Percentiles rank a stretch among this genome's conserved stretches.
These are phyloP conservation scores for Noctuana brunneofusca DNA, from an alignment of 2,888 invertebrate genomes.

Conservation along the genomic window DNA sequence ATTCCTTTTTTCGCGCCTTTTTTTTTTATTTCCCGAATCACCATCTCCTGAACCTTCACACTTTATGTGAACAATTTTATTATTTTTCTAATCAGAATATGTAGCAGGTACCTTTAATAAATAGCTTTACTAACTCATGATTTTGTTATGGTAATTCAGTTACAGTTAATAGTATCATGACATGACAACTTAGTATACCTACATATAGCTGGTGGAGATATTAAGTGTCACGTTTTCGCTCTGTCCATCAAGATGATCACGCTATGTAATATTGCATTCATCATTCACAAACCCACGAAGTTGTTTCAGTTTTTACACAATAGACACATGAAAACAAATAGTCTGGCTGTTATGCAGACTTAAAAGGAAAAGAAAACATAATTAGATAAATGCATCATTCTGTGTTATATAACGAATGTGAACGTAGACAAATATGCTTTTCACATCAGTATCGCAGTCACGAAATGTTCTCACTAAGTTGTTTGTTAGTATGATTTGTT, in stretches of 20 bases:
- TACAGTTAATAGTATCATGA: background rate
- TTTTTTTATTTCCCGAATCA: no score
- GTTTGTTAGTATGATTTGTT: constrained; percentile 24
- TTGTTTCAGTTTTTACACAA: constrained; percentile 18
- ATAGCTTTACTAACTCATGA: background rate
- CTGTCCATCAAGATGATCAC: constrained; percentile 36
- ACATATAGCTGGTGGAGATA: constrained; percentile 9
- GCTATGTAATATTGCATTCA: constrained; percentile 33
- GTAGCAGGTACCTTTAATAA: background rate
- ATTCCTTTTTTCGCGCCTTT: no score
- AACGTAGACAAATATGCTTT: constrained; percentile 32
- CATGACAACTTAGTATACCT: background rate
- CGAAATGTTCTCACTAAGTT: constrained; percentile 17
- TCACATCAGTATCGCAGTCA: constrained; percentile 28
- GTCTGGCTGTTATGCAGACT: constrained; percentile 9
- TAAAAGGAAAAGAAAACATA: constrained; percentile 32
- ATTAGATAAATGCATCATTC: constrained; percentile 31
- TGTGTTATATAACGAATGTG: constrained; percentile 24
- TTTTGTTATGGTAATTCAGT: constrained; percentile 4
- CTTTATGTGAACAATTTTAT: no score
- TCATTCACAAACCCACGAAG: background rate
- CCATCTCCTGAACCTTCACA: no score
- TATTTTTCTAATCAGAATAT: no score
- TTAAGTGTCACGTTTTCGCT: constrained; percentile 37
- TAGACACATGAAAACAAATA: constrained; percentile 14